Conservation (phyloP, 2,797 vertebrate species). For the Sebastes dallii region DNA sequence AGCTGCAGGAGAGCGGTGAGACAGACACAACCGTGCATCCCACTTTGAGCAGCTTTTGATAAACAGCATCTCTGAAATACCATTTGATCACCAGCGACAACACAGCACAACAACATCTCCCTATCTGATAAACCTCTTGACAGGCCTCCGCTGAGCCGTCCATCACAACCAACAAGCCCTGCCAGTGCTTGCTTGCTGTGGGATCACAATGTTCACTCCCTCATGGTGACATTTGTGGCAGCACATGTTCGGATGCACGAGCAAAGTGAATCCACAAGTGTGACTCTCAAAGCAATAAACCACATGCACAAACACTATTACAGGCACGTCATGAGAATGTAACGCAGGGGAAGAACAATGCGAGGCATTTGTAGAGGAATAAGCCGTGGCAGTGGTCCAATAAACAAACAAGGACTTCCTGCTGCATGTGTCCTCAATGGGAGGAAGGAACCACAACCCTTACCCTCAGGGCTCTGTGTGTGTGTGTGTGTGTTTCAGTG, state of each 20-base stretch:
- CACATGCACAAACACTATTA: constrained; percentile 14
- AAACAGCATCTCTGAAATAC: background rate
- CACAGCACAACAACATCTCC: too few species aligned
- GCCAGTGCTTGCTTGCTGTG: background rate
- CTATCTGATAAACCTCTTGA: background rate
- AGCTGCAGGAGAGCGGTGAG: background rate
- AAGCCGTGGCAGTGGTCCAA: constrained; percentile 60
- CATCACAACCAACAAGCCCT: background rate
- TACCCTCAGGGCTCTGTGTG: constrained; percentile 21
- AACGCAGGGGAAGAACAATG: constrained; percentile 64
- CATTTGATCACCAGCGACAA: too few species aligned
- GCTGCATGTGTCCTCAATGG: constrained; percentile 65
- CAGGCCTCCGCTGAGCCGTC: background rate
- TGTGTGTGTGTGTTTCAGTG: background rate
- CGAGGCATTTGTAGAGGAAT: constrained; percentile 68
- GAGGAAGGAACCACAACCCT: constrained; percentile 68
- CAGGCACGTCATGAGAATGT: constrained; percentile 52
- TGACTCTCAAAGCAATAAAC: constrained; percentile 22
- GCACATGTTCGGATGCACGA: background rate
- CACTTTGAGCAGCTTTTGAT: background rate
- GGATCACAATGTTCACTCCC: constrained; percentile 9
- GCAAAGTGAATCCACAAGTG: constrained; percentile 4
- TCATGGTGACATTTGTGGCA: background rate
- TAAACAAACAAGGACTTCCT: constrained; percentile 79
- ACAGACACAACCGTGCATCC: background rate